Evolutionary conservation across 92 coral and sea anemone species (phyloP).

Genomic region (Ricordea florida): DNA sequence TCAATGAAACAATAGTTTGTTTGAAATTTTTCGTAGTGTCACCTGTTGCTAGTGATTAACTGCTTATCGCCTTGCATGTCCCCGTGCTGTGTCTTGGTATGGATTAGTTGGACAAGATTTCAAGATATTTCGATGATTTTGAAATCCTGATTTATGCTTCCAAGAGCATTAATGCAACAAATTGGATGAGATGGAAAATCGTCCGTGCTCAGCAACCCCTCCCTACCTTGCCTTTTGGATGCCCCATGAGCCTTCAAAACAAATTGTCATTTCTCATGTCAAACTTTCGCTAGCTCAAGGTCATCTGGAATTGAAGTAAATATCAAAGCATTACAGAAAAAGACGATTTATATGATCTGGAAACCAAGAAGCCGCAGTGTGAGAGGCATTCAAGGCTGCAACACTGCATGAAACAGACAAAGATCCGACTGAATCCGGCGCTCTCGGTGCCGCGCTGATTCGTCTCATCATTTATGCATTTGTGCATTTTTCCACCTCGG

Average conservation of each 20-base stretch:
- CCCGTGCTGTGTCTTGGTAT: background rate
- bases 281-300: too few relatives aligned
- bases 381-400: background rate
- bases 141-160: too few relatives aligned
- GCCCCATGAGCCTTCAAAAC: too few relatives aligned
- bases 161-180: too few relatives aligned
- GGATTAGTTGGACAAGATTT: background rate
- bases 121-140: too few relatives aligned
- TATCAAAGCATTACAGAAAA: too few relatives aligned
- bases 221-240: too few relatives aligned
- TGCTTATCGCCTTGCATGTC: background rate
- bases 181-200: too few relatives aligned
- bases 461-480: constrained; percentile 21
- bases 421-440: constrained; percentile 9
- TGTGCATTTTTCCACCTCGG: constrained; percentile 11
- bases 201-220: too few relatives aligned
- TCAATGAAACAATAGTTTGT: background rate
- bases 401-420: too few relatives aligned
- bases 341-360: background rate
- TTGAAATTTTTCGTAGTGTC: background rate
- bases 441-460: background rate
- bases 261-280: too few relatives aligned
- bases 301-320: too few relatives aligned
- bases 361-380: background rate
- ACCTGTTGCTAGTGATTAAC: constrained; percentile 11